Evolutionary conservation across 2,888 invertebrate genomes (phyloP), one percentile per base, ranked within the genome.

Genomic region (Aleiodes testaceus): DNA sequence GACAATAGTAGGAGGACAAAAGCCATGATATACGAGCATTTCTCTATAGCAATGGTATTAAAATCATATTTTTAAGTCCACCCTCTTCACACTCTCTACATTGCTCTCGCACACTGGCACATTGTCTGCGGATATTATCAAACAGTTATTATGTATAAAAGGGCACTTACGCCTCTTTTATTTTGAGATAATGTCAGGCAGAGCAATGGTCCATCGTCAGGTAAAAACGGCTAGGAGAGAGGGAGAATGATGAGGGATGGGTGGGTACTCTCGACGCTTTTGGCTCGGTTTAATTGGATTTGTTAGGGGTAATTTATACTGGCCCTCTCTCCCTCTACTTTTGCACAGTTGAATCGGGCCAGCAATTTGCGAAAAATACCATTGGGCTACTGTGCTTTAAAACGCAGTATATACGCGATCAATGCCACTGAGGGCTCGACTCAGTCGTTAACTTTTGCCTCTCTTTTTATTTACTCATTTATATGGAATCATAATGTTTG

Each of bases 1-100:
- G 85, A 85, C 85, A 85, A 85, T 85, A 77, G 84, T 84, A 81
- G 83, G 82, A 81, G 84, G 84, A 85, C 85, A 85, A 85, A 85
- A 85, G 85, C 85, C 85, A 76, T 85, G 85, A 85, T 85, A 84
- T 85, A 85, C 81, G 85, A 80, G 80, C 79, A 79, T 52, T 18
- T 7, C 78, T 79, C 78, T 75, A 79, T 79, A 81, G 81, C 82
- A 79, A 80, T 78, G 84, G 85, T 85, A 85, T 85, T 85, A 85
- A 85, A 85, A 85, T 85, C 85, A 85, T 85, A 85, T 85, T 85
- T 85, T 85, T 85, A 85, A 85, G 78, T 82, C 78, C 80, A 74
- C 70, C 74, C 72, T 73, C 66, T 75, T 61, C 64, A n/a, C n/a
- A n/a, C n/a, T n/a, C 49, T 73, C 50, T 69, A 59, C 55, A 69